Percentiles rank a stretch among this genome's conserved stretches.
Evolutionary conservation across 2,888 invertebrate genomes (phyloP).

Genomic region (Cyclophora albipunctata): DNA sequence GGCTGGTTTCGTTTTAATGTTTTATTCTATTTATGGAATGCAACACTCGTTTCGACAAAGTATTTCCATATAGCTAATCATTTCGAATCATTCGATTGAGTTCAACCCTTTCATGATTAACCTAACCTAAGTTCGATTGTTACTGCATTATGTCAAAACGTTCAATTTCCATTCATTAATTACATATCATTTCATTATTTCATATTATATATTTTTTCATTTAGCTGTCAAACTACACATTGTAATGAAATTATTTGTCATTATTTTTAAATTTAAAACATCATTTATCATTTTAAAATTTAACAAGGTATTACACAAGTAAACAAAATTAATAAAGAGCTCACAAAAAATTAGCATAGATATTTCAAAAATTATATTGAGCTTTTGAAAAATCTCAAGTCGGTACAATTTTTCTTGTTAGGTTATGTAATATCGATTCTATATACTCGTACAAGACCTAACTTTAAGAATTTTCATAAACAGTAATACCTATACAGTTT

Average conservation of each 20-base stretch:
- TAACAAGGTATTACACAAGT: too few relatives aligned
- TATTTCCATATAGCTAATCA: slow-evolving; percentile 21
- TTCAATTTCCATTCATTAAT: slow-evolving; percentile 17
- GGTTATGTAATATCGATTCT: slow-evolving; percentile 60
- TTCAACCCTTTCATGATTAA: not conserved
- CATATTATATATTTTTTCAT: not conserved
- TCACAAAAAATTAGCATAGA: too few relatives aligned
- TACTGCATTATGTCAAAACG: slow-evolving; percentile 59
- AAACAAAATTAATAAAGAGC: too few relatives aligned
- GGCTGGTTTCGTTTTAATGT: slow-evolving; percentile 38
- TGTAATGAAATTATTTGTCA: too few relatives aligned
- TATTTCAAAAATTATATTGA: too few relatives aligned
- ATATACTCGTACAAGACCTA: slow-evolving; percentile 1
- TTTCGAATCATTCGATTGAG: not conserved
- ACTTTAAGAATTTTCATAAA: slow-evolving; percentile 11
- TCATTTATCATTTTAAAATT: too few relatives aligned
- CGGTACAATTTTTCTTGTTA: slow-evolving; percentile 15
- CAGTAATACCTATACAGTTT: not conserved
- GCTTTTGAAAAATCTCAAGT: too few relatives aligned
- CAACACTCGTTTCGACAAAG: slow-evolving; percentile 31
- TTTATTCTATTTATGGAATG: slow-evolving; percentile 46
- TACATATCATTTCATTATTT: slow-evolving; percentile 5
- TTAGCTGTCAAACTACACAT: too few relatives aligned
- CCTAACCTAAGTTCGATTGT: slow-evolving; percentile 21
- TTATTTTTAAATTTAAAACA: too few relatives aligned